These are phyloP conservation scores for Lethenteron camtschaticum DNA, from an alignment of 2,113 vertebrate species.

Conservation along the genomic window DNA sequence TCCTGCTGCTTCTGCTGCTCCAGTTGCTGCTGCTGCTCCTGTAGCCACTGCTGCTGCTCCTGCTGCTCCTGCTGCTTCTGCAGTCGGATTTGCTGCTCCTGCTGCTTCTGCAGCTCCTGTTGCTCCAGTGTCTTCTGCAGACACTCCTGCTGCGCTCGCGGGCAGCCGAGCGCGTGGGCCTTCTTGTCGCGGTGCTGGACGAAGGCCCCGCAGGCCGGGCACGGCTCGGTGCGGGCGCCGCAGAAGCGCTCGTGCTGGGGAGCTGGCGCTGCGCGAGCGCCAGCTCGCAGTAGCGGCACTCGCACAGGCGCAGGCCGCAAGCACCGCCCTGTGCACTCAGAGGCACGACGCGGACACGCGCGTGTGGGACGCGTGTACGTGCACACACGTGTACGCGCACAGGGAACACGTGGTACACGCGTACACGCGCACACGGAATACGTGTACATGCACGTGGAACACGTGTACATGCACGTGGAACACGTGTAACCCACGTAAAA, in stretches of 20 bases:
- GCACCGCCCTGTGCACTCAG: slow-evolving; percentile 24
- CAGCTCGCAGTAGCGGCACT: slow-evolving; percentile 66
- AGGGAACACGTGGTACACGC: too few relatives aligned
- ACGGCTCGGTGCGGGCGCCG: slow-evolving; percentile 59
- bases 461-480: too few relatives aligned
- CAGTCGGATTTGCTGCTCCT: not conserved
- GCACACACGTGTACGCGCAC: too few relatives aligned
- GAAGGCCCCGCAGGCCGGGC: slow-evolving; percentile 39
- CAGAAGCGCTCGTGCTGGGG: slow-evolving; percentile 68
- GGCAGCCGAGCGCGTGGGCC: slow-evolving; percentile 39
- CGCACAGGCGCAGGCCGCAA: slow-evolving; percentile 42
- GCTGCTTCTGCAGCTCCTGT: not conserved
- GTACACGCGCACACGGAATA: too few relatives aligned
- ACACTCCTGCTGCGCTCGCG: not conserved
- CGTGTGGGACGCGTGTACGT: too few relatives aligned
- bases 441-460: too few relatives aligned
- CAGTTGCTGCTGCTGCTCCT: not conserved
- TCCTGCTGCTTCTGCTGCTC: not conserved
- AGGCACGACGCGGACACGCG: too few relatives aligned
- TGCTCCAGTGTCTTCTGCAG: not conserved
- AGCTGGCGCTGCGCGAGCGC: slow-evolving; percentile 46
- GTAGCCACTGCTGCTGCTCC: not conserved
- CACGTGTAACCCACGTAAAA: too few relatives aligned
- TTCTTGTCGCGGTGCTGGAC: slow-evolving; percentile 48
- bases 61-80: not conserved